These are phyloP conservation scores for Trissolcus basalis DNA, from an alignment of 1,140 invertebrate genomes.

Conservation along the genomic window DNA sequence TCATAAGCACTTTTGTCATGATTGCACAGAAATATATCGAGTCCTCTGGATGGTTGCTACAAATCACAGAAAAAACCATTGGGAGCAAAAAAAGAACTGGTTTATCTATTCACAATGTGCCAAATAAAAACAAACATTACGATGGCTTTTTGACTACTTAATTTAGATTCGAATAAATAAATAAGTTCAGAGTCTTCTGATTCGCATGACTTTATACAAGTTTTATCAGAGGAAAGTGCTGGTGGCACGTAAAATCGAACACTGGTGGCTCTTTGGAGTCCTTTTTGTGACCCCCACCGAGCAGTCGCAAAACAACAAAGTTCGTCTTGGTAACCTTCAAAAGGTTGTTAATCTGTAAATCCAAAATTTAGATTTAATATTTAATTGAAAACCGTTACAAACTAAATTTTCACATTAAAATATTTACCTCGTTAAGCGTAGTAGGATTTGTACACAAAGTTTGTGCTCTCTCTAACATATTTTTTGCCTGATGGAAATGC, in stretches of 20 bases:
- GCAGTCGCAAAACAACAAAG: slow-evolving; percentile 94
- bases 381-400: neutral
- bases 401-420: neutral
- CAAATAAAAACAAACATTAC: slow-evolving; percentile 11
- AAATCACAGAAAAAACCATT: slow-evolving; percentile 47
- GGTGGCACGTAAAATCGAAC: slow-evolving; percentile 93
- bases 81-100: neutral
- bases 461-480: slow-evolving; percentile 83
- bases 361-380: slow-evolving; percentile 22
- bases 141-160: slow-evolving; percentile 20
- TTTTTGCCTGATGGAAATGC: slow-evolving; percentile 93
- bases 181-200: slow-evolving; percentile 29
- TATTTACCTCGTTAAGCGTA: slow-evolving; percentile 86
- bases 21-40: slow-evolving; percentile 50
- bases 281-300: slow-evolving; percentile 92
- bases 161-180: slow-evolving; percentile 62
- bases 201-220: slow-evolving; percentile 65
- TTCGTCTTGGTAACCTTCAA: slow-evolving; percentile 95
- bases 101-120: slow-evolving; percentile 21
- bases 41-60: slow-evolving; percentile 49
- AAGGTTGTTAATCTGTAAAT: slow-evolving; percentile 86
- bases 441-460: slow-evolving; percentile 79
- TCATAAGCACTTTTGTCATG: slow-evolving; percentile 48
- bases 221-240: slow-evolving; percentile 94
- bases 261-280: slow-evolving; percentile 88